A percentile compares a stretch with the other conserved stretches of the same genome.
Conservation (phyloP, 2,113 vertebrate genomes). For the Prunella fulvescens region DNA sequence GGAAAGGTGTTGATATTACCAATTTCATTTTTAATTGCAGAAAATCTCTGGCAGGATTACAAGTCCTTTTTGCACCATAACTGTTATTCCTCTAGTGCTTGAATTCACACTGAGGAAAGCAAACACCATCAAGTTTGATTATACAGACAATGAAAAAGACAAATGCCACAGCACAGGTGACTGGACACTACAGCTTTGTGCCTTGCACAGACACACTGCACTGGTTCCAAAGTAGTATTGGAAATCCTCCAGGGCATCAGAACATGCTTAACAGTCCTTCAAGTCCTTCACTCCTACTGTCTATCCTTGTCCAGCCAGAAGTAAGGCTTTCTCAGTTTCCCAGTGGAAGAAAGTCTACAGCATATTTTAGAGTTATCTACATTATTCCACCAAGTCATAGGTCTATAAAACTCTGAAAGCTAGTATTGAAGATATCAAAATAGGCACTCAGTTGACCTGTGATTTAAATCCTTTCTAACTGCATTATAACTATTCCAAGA, state of each 20-base stretch:
- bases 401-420: neutral
- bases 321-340: neutral
- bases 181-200: neutral
- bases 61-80: slow-evolving; percentile 24
- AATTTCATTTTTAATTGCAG: slow-evolving; percentile 58
- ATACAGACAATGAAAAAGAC: slow-evolving; percentile 7
- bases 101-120: neutral
- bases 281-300: neutral
- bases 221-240: neutral
- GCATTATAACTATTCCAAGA: neutral
- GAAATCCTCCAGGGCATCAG: neutral
- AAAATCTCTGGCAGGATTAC: slow-evolving; percentile 41
- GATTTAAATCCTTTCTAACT: neutral
- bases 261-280: neutral
- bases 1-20: slow-evolving; percentile 18
- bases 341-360: neutral
- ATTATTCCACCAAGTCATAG: neutral
- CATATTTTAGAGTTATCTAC: neutral
- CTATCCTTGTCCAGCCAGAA: neutral
- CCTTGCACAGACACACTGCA: neutral
- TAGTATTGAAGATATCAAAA: neutral
- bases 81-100: neutral
- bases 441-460: neutral
- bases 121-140: slow-evolving; percentile 21
- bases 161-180: neutral